A percentile compares a stretch with the other conserved stretches of the same genome.
phyloP scores from a whole-genome alignment of 2,113 vertebrate genomes.

The Equus quagga region DNA sequence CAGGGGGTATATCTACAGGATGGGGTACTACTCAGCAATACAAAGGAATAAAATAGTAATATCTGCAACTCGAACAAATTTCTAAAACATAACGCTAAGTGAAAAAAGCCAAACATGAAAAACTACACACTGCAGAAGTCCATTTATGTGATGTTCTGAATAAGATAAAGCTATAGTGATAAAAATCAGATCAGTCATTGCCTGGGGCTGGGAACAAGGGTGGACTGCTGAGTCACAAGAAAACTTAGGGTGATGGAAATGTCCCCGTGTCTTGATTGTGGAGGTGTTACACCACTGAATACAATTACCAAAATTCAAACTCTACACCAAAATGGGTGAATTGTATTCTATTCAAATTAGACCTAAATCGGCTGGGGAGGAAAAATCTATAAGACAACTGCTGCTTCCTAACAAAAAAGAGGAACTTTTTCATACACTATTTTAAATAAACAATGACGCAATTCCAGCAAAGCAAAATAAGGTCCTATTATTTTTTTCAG shows the following conservation, averaged over 20 bases:
- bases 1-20: background rate
- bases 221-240: background rate
- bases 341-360: background rate
- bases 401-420: background rate
- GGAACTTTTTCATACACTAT: background rate
- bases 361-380: background rate
- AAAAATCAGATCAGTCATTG: background rate
- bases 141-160: background rate
- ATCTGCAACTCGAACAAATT: background rate
- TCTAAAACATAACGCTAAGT: background rate
- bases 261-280: background rate
- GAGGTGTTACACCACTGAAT: background rate
- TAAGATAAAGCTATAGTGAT: background rate
- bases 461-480: background rate
- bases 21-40: background rate
- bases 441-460: background rate
- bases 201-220: background rate
- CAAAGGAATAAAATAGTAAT: background rate
- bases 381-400: background rate
- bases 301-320: background rate
- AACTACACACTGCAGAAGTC: background rate
- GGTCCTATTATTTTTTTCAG: background rate
- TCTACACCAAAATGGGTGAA: background rate
- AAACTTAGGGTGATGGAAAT: background rate
- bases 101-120: background rate